Conservation (phyloP, 2,797 vertebrate species). For the Bryconaethiops microstoma region DNA sequence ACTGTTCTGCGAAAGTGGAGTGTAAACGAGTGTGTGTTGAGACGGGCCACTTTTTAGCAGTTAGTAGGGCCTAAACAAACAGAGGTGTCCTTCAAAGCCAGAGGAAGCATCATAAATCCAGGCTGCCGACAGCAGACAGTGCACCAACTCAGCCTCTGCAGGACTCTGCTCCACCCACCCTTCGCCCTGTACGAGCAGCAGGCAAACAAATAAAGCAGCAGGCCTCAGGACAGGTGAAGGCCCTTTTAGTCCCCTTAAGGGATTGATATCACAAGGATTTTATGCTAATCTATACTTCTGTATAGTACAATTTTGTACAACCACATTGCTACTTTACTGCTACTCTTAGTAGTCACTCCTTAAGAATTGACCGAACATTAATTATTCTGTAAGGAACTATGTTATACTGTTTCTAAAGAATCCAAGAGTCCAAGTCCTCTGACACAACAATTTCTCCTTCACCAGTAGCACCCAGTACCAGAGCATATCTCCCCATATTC, state of each 20-base stretch:
- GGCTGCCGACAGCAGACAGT: constrained; percentile 70
- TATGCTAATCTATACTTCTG: not conserved
- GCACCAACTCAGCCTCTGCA: constrained; percentile 63
- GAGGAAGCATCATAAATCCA: constrained; percentile 71
- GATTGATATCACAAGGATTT: no score
- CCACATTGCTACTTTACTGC: not conserved
- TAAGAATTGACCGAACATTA: no score
- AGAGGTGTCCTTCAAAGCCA: constrained; percentile 70
- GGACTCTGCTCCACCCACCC: constrained; percentile 62
- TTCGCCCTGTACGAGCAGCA: constrained; percentile 36
- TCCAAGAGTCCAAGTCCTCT: no score
- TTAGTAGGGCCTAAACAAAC: constrained; percentile 68
- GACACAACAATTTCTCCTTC: no score
- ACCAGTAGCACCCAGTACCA: not conserved
- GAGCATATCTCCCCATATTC: not conserved
- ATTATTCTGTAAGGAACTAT: no score
- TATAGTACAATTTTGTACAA: no score
- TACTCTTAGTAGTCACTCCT: not conserved
- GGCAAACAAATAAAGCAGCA: constrained; percentile 50
- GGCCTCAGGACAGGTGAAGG: constrained; percentile 47
- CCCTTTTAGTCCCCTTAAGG: constrained; percentile 8
- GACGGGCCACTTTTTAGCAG: constrained; percentile 55
- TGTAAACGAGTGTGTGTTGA: constrained; percentile 28
- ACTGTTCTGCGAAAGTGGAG: not conserved
- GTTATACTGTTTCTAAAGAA: no score